These are phyloP conservation scores for Cenopis cana DNA, from an alignment of 2,888 invertebrate genomes.

Conservation along the genomic window DNA sequence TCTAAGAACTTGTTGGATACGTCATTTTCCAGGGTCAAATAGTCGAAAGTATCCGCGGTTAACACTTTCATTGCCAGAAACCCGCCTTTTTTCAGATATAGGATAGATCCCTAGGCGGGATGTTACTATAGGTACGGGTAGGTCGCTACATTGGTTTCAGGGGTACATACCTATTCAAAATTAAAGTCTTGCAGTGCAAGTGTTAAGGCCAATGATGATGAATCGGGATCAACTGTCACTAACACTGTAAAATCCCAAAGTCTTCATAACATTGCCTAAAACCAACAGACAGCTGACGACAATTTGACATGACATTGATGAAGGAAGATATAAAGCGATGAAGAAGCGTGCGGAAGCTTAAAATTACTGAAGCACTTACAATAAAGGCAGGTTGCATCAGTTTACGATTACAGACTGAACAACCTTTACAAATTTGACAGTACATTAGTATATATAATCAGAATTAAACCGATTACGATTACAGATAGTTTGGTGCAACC, in stretches of 20 bases:
- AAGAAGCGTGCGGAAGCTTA: constrained; percentile 71
- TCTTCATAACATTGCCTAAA: neutral
- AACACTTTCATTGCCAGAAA: too few relatives aligned
- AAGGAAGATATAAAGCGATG: constrained; percentile 56
- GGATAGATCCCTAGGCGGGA: too few relatives aligned
- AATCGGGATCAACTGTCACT: neutral
- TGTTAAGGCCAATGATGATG: neutral
- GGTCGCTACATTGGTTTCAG: too few relatives aligned
- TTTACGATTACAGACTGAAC: too few relatives aligned
- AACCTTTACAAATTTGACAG: too few relatives aligned
- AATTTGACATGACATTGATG: neutral
- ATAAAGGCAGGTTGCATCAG: neutral
- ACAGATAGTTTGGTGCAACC: too few relatives aligned
- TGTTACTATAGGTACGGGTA: too few relatives aligned
- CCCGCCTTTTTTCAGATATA: too few relatives aligned
- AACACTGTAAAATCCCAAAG: neutral
- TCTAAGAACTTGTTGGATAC: constrained; percentile 1
- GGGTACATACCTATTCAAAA: too few relatives aligned
- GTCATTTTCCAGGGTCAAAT: neutral
- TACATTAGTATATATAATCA: too few relatives aligned
- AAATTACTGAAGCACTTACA: constrained; percentile 3
- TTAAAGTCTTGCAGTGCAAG: too few relatives aligned
- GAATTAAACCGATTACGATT: too few relatives aligned
- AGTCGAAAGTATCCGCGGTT: neutral
- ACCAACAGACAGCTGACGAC: neutral